Base-by-base conservation (phyloP, 2,888 invertebrate species). In the Penaeus monodon region DNA sequence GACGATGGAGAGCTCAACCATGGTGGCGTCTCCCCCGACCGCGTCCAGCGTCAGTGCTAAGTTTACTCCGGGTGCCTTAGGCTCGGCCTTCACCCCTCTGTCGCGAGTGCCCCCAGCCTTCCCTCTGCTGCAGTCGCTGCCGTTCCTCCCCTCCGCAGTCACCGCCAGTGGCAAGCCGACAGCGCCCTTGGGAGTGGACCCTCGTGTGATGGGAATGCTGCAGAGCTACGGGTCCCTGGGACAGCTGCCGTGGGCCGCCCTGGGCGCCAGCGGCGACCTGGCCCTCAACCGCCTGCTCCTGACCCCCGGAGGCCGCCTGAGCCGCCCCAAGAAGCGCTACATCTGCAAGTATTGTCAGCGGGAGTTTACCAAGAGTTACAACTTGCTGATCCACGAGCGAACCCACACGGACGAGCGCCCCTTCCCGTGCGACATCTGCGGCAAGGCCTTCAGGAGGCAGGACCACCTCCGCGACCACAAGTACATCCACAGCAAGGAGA, bases 401-500 rank as follows among this genome's bases (percentile, higher is more conserved):
- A 94, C 94, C 10, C 94, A 94, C 91, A 94, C 94, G 33, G 93
- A 94, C 91, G 94, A 94, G 91, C 91, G 94, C 78, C 94, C 94
- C 2, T 94, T 93, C 91, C 92, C 93, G 0, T 94, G 94, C 91
- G 94, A 94, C 88, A 92, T 93, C 80, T 94, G 94, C 90, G 92
- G 92, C 82, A 94, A 94, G 91, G 92, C 93, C 3, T 94, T 94
- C 92, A 91, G 94, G 38, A 91, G 94, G 88, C 94, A 94, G 91
- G 94, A 94, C 90, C 91, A 91, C 88, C 90, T 91, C 65, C 89
- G 91, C 70, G 91, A 91, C 90, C 91, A 91, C 89, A 91, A 91
- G 94, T 99, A 98, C 93, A 99, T 98, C 91, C 98, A 99, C 93
- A 97, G 97, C 89, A 98, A 98, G 93, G 98, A 98, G 93, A 99